phyloP scores from a whole-genome alignment of 2,888 invertebrate species.

The Caenorhabditis sp. region DNA sequence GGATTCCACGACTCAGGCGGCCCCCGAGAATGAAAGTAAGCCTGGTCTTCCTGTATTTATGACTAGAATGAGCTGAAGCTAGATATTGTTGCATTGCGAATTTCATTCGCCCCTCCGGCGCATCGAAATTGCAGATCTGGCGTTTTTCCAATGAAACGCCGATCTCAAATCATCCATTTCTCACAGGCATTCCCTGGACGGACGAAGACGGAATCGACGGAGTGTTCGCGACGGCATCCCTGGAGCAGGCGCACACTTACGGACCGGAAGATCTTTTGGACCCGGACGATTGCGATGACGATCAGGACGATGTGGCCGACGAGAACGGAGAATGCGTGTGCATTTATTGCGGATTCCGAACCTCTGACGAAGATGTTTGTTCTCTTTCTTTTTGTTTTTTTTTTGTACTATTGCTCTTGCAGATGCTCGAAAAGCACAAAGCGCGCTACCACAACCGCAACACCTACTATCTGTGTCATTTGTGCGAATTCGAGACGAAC shows the following conservation, averaged over 20 bases:
- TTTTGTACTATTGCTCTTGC: neutral
- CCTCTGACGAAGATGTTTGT: slow-evolving; percentile 51
- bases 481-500: slow-evolving; percentile 84
- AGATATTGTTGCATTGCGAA: no score
- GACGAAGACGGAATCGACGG: slow-evolving; percentile 69
- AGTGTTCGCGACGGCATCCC: slow-evolving; percentile 58
- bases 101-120: no score
- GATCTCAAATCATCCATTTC: neutral
- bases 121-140: no score
- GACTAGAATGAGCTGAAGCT: no score
- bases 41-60: no score
- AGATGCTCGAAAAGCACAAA: slow-evolving; percentile 80
- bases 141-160: no score
- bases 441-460: slow-evolving; percentile 83
- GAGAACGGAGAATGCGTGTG: slow-evolving; percentile 60
- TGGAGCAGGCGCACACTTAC: slow-evolving; percentile 55
- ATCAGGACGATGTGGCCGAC: slow-evolving; percentile 60
- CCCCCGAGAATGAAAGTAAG: slow-evolving; percentile 60
- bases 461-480: slow-evolving; percentile 83
- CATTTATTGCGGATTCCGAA: slow-evolving; percentile 58
- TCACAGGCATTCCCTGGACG: slow-evolving; percentile 60
- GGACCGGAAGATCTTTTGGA: slow-evolving; percentile 58
- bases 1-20: neutral
- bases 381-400: neutral
- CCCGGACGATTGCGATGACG: slow-evolving; percentile 58